phyloP scores from a whole-genome alignment of 1,140 invertebrate genomes.

The Acarapis woodi region DNA sequence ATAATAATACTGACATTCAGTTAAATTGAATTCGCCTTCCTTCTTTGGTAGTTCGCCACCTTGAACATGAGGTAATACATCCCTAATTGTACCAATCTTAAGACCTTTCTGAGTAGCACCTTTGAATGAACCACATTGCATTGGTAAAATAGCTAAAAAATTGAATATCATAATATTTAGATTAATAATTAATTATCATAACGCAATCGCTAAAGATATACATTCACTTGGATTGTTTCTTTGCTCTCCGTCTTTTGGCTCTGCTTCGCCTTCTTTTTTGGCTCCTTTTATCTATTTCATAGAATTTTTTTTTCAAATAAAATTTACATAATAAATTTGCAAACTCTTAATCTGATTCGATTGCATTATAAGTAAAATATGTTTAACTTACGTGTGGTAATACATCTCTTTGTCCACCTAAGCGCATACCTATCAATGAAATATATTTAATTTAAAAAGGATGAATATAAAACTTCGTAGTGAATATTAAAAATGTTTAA shows the following conservation, averaged over 20 bases:
- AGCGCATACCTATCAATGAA: conserved; percentile 4
- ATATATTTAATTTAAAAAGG: conserved; percentile 7
- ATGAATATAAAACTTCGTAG: too few species aligned
- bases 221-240: too few species aligned
- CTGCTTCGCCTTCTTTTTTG: too few species aligned
- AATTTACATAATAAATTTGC: too few species aligned
- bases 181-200: too few species aligned
- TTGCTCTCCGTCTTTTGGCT: too few species aligned
- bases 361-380: too few species aligned
- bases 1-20: neutral
- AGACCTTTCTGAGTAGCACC: conserved; percentile 7
- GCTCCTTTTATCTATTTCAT: too few species aligned
- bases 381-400: conserved; percentile 1
- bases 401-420: neutral
- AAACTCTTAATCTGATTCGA: too few species aligned
- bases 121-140: conserved; percentile 7
- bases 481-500: too few species aligned
- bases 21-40: neutral
- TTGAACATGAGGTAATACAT: conserved; percentile 2
- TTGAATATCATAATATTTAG: neutral
- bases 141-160: conserved; percentile 1
- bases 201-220: too few species aligned
- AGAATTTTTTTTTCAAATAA: too few species aligned
- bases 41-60: conserved; percentile 1
- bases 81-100: conserved; percentile 3